A percentile compares a stretch with the other conserved stretches of the same genome.
These are phyloP conservation scores for Eutolmus rufibarbis DNA, from an alignment of 2,888 invertebrate species.

Conservation along the genomic window DNA sequence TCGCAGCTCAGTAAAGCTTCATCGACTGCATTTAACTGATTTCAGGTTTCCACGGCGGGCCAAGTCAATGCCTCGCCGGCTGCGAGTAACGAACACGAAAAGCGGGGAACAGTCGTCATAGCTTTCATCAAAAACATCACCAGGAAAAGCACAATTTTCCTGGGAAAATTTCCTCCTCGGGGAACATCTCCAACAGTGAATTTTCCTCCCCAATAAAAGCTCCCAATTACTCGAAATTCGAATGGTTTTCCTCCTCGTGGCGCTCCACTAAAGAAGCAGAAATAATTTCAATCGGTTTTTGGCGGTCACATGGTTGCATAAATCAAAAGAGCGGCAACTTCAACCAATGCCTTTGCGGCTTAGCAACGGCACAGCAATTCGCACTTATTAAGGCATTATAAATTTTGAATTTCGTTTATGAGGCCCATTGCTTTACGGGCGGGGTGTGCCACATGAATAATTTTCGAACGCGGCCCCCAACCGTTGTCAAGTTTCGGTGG, in stretches of 20 bases:
- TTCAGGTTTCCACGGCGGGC: neutral
- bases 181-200: neutral
- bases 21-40: constrained; percentile 24
- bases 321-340: neutral
- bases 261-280: neutral
- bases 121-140: constrained; percentile 1
- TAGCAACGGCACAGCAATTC: neutral
- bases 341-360: neutral
- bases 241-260: neutral
- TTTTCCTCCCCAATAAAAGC: neutral
- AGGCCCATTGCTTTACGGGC: neutral
- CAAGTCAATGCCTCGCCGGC: constrained; percentile 30
- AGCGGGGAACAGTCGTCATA: constrained; percentile 27
- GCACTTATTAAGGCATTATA: neutral
- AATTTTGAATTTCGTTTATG: neutral
- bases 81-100: neutral
- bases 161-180: neutral
- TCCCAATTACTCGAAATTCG: neutral
- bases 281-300: neutral
- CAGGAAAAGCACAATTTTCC: neutral
- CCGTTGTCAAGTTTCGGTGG: neutral
- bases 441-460: neutral
- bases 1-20: neutral
- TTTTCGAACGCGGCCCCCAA: neutral
- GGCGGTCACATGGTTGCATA: neutral